Conservation (phyloP, 2,797 vertebrate species). For the Ispidina picta region DNA sequence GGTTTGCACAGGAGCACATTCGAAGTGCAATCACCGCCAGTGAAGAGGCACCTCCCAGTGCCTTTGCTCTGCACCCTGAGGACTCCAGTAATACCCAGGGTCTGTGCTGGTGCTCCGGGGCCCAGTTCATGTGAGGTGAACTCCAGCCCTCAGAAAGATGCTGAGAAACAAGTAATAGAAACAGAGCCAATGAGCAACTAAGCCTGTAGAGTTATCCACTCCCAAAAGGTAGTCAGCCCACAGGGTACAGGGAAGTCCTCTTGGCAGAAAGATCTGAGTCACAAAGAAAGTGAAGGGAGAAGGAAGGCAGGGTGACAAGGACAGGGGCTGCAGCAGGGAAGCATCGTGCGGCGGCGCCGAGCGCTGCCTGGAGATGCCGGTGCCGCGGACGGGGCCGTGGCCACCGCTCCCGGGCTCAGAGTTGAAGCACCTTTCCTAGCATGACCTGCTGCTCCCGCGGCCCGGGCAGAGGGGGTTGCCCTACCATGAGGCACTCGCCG, state of each 20-base stretch:
- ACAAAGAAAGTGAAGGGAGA: conserved; percentile 42
- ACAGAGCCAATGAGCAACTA: conserved; percentile 30
- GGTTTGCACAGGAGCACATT: background rate
- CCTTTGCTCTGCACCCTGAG: background rate
- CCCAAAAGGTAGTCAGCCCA: conserved; percentile 15
- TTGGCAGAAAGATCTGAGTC: conserved; percentile 25
- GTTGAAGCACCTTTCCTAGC: background rate
- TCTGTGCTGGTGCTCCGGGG: background rate
- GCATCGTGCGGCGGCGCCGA: accelerated
- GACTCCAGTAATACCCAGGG: background rate
- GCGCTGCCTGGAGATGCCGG: background rate
- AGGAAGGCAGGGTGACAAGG: background rate
- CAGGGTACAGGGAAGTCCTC: background rate
- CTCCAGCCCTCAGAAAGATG: conserved; percentile 8
- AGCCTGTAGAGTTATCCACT: background rate
- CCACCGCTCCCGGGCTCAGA: background rate
- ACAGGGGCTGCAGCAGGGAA: background rate
- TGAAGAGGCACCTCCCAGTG: background rate
- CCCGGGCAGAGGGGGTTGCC: background rate
- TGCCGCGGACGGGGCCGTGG: background rate
- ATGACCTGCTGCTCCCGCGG: background rate
- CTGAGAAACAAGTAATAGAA: background rate
- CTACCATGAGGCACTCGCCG: background rate
- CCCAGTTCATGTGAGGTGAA: background rate
- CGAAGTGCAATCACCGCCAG: background rate